Evolutionary conservation across 2,888 invertebrate genomes (phyloP).

Genomic region (Gymnocheta viridis): DNA sequence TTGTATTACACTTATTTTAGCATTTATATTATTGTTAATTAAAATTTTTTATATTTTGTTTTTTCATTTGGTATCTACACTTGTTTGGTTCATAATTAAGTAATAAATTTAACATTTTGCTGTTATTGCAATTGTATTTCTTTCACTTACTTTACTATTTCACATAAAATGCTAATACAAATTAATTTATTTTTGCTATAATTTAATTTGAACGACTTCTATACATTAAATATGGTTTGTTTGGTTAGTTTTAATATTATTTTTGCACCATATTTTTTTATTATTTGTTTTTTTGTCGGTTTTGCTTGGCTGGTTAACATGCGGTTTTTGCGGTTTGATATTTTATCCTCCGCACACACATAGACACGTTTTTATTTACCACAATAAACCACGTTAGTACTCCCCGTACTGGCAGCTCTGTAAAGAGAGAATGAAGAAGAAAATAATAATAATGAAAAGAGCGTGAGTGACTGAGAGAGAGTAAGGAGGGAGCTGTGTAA

Average conservation of each 20-base stretch:
- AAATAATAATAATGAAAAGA: not conserved
- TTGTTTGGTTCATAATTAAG: conserved; percentile 53
- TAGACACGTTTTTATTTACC: conserved; percentile 44
- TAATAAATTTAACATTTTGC: conserved; percentile 51
- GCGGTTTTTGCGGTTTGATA: conserved; percentile 74
- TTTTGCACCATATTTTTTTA: conserved; percentile 63
- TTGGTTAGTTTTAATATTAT: conserved; percentile 70
- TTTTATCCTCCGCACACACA: conserved; percentile 53
- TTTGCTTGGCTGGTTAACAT: conserved; percentile 73
- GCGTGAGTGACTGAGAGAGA: too few relatives aligned
- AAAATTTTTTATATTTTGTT: conserved; percentile 16
- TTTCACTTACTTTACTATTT: not conserved
- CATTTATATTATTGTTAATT: conserved; percentile 26
- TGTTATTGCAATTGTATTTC: conserved; percentile 20
- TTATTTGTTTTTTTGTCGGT: conserved; percentile 65
- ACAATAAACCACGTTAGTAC: conserved; percentile 52
- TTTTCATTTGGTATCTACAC: conserved; percentile 43
- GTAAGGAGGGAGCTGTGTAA: not conserved
- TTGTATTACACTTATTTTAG: conserved; percentile 50
- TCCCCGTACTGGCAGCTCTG: conserved; percentile 39
- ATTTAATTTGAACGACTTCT: conserved; percentile 66
- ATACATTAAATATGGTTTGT: conserved; percentile 62
- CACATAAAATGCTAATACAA: conserved; percentile 40
- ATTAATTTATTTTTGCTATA: conserved; percentile 55
- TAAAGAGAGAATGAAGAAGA: conserved; percentile 45